These are phyloP conservation scores for Hirudinaria manillensis DNA, from an alignment of 2,888 invertebrate species.

Conservation along the genomic window DNA sequence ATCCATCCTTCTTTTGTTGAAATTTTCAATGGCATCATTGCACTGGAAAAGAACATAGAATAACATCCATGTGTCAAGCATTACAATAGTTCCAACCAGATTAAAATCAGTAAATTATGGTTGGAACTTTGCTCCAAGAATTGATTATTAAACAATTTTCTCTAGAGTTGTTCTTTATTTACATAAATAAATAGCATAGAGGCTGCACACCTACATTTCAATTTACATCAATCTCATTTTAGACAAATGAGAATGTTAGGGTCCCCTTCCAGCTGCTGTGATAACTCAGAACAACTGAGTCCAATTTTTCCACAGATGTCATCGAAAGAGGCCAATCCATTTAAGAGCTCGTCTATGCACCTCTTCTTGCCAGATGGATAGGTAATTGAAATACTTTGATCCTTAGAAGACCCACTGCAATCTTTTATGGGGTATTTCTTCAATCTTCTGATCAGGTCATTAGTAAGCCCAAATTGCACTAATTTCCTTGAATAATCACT, in stretches of 20 bases:
- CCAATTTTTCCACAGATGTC: constrained; percentile 22
- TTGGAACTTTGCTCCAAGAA: too few species aligned
- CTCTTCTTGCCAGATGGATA: not conserved
- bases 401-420: not conserved
- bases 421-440: constrained; percentile 20
- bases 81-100: not conserved
- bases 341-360: constrained; percentile 2
- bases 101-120: too few species aligned
- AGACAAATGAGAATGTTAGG: not conserved
- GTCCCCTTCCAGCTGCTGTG: not conserved
- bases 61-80: not conserved
- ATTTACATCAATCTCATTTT: constrained; percentile 12
- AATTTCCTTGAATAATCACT: constrained; percentile 10
- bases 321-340: constrained; percentile 13
- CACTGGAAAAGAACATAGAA: constrained; percentile 31
- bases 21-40: constrained; percentile 34
- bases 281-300: not conserved
- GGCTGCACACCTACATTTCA: not conserved
- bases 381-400: not conserved
- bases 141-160: too few species aligned
- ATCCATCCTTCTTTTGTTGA: constrained; percentile 34
- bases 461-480: constrained; percentile 25
- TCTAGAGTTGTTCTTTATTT: too few species aligned
- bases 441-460: constrained; percentile 16
- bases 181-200: not conserved